These are phyloP conservation scores for Drosophila guanche DNA, from an alignment of 1,140 invertebrate species.

Conservation along the genomic window DNA sequence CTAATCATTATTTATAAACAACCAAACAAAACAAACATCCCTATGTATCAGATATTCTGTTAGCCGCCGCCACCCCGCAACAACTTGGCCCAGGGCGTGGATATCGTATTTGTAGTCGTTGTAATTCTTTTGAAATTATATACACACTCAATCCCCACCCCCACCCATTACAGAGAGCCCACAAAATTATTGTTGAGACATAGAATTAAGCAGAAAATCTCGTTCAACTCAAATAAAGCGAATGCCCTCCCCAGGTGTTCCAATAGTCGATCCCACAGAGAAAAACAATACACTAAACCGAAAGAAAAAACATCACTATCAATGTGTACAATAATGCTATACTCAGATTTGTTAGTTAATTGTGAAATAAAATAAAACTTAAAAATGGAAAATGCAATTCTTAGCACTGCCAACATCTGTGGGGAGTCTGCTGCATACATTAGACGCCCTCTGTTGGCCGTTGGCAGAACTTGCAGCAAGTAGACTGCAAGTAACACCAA, in stretches of 20 bases:
- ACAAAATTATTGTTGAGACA: conserved; percentile 35
- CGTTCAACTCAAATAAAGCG: conserved; percentile 27
- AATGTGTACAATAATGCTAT: conserved; percentile 23
- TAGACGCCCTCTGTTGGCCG: too few species aligned
- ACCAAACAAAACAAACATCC: conserved; percentile 22
- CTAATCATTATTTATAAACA: conserved; percentile 71
- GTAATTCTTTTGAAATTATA: conserved; percentile 39
- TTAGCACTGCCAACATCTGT: too few species aligned
- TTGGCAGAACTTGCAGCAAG: too few species aligned
- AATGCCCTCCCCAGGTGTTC: conserved; percentile 5
- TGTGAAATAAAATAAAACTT: conserved; percentile 44
- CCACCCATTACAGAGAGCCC: conserved; percentile 18
- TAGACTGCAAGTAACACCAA: too few species aligned
- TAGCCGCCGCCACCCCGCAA: neutral
- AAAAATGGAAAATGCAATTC: conserved; percentile 36
- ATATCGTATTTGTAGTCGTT: conserved; percentile 45
- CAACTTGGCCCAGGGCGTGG: conserved; percentile 8
- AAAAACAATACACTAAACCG: conserved; percentile 28
- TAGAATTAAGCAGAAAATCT: conserved; percentile 30
- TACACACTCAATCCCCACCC: conserved; percentile 17
- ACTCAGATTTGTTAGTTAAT: conserved; percentile 50
- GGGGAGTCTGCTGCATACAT: too few species aligned
- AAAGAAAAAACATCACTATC: conserved; percentile 5
- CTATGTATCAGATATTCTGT: conserved; percentile 23
- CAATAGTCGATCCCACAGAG: conserved; percentile 13